phyloP scores from a whole-genome alignment of 2,888 invertebrate genomes.

The Ornithoptera alexandrae region DNA sequence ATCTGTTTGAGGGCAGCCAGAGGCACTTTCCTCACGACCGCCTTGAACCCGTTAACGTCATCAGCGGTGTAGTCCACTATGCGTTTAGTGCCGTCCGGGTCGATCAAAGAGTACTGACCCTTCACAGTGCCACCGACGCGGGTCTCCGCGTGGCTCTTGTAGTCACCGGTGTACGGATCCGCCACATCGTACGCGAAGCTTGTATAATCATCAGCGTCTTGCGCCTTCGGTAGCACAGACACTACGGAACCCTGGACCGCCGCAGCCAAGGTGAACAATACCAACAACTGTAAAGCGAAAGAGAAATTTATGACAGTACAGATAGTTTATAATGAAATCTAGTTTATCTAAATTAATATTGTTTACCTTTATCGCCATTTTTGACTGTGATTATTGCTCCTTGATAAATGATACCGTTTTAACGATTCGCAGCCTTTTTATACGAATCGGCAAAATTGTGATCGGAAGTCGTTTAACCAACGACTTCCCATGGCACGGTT shows the following conservation, averaged over 20 bases:
- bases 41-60: constrained; percentile 76
- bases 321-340: too few relatives aligned
- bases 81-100: constrained; percentile 76
- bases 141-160: constrained; percentile 76
- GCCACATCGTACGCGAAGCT: constrained; percentile 78
- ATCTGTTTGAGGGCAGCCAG: constrained; percentile 42
- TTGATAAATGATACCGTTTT: neutral
- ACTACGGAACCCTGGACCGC: constrained; percentile 68
- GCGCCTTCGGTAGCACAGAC: constrained; percentile 68
- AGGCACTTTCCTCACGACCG: constrained; percentile 76
- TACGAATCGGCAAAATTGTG: constrained; percentile 2
- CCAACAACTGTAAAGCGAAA: constrained; percentile 58
- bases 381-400: neutral
- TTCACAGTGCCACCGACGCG: constrained; percentile 71
- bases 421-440: neutral
- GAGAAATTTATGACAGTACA: neutral
- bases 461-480: constrained; percentile 6
- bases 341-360: too few relatives aligned
- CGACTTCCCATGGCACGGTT: neutral
- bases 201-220: constrained; percentile 52
- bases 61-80: constrained; percentile 78
- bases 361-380: constrained; percentile 12
- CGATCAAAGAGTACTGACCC: constrained; percentile 77
- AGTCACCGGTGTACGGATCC: constrained; percentile 78
- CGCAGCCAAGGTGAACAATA: constrained; percentile 66